Percentiles rank a stretch among this genome's conserved stretches.
These are phyloP conservation scores for Apostichopus californicus DNA, from an alignment of 35 echinoderm and acorn worm species.

Conservation along the genomic window DNA sequence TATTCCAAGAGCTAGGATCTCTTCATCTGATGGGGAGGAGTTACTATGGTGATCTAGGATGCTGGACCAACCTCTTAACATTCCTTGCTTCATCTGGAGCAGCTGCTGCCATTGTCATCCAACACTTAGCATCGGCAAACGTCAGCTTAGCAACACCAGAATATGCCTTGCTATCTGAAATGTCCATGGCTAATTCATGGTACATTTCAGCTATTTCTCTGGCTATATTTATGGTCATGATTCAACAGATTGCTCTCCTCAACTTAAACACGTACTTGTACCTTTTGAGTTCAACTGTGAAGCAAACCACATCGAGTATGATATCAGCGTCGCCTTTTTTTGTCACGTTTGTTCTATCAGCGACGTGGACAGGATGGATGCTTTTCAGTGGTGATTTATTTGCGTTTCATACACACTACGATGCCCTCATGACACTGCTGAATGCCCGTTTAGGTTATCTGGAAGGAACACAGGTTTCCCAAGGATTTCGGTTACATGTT, in stretches of 20 bases:
- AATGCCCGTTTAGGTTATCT: neutral
- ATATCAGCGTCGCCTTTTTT: neutral
- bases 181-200: neutral
- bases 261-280: neutral
- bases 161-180: neutral
- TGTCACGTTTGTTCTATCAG: neutral
- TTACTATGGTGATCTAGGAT: neutral
- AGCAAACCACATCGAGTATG: neutral
- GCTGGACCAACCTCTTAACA: neutral
- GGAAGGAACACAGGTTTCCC: too few species aligned
- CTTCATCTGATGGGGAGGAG: conserved; percentile 13
- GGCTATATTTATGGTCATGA: neutral
- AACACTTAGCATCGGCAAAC: neutral
- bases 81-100: neutral
- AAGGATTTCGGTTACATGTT: neutral
- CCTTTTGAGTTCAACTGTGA: neutral
- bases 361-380: neutral
- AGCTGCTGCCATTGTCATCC: neutral
- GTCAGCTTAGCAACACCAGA: neutral
- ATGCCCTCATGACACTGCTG: neutral
- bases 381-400: neutral
- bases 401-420: neutral
- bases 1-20: conserved; percentile 6
- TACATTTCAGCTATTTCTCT: neutral
- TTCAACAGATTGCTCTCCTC: neutral